Percentiles rank a stretch among this genome's conserved stretches.
These are phyloP conservation scores for Drosophila persimilis DNA, from an alignment of 1,140 invertebrate species.

Conservation along the genomic window DNA sequence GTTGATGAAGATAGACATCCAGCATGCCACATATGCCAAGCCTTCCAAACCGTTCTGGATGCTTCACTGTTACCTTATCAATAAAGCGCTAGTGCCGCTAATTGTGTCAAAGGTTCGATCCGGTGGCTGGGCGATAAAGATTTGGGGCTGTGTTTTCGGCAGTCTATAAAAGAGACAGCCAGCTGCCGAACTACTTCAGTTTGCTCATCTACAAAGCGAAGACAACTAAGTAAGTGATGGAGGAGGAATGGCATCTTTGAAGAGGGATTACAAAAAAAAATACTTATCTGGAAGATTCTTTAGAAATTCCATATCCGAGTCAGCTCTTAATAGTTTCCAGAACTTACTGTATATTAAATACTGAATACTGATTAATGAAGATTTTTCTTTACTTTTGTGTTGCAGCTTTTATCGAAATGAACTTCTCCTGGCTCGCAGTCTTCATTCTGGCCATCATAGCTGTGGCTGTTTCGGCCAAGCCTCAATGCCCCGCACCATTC, in stretches of 20 bases:
- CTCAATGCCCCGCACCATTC: slow-evolving; percentile 50
- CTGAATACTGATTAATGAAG: not conserved
- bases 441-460: slow-evolving; percentile 64
- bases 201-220: slow-evolving; percentile 33
- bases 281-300: no score
- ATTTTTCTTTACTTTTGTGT: not conserved
- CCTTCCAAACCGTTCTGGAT: slow-evolving; percentile 25
- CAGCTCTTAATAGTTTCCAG: not conserved
- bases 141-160: slow-evolving; percentile 3
- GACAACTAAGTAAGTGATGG: slow-evolving; percentile 28
- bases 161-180: slow-evolving; percentile 56
- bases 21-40: slow-evolving; percentile 54
- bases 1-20: slow-evolving; percentile 38
- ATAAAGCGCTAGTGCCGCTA: slow-evolving; percentile 42
- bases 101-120: slow-evolving; percentile 69
- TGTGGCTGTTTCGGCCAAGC: slow-evolving; percentile 44
- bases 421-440: slow-evolving; percentile 71
- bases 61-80: slow-evolving; percentile 54
- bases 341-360: not conserved
- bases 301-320: no score
- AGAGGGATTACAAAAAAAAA: no score
- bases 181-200: slow-evolving; percentile 49
- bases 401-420: slow-evolving; percentile 45
- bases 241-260: no score
- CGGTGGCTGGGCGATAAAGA: slow-evolving; percentile 21